phyloP scores from a whole-genome alignment of 2,797 vertebrate species.

The Spondyliosoma cantharus region DNA sequence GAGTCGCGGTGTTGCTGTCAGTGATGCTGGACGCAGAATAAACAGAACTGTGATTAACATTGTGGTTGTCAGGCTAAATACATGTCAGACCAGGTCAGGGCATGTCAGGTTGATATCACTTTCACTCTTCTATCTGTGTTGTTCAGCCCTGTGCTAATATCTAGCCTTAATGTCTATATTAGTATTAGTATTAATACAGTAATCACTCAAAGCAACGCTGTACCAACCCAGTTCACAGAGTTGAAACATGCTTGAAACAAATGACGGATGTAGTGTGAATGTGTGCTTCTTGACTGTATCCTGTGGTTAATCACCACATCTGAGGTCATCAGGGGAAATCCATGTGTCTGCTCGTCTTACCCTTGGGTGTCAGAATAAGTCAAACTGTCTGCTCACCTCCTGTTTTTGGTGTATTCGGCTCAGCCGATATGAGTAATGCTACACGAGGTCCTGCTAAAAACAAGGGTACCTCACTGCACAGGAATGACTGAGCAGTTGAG shows the following conservation, averaged over 20 bases:
- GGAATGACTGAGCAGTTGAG: conserved; percentile 16
- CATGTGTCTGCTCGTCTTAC: conserved; percentile 47
- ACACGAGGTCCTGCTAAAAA: conserved; percentile 18
- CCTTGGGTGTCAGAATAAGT: conserved; percentile 35
- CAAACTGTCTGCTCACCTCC: conserved; percentile 24
- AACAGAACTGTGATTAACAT: not conserved
- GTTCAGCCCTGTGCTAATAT: not conserved
- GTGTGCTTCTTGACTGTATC: conserved; percentile 26
- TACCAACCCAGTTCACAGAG: not conserved
- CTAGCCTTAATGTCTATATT: too few species aligned
- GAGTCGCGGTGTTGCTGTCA: not conserved
- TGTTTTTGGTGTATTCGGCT: conserved; percentile 63
- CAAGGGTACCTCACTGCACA: not conserved
- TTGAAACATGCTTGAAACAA: conserved; percentile 18
- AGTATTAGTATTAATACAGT: too few species aligned
- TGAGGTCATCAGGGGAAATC: conserved; percentile 74
- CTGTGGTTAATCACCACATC: conserved; percentile 28
- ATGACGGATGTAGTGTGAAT: conserved; percentile 31
- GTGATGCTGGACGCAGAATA: not conserved
- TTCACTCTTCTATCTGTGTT: not conserved
- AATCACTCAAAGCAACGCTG: not conserved
- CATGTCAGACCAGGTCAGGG: not conserved
- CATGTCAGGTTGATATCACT: conserved; percentile 6
- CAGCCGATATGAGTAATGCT: conserved; percentile 40
- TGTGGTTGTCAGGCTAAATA: conserved; percentile 7